Percentiles rank a stretch among this genome's conserved stretches.
These are phyloP conservation scores for Hylomyscus alleni DNA, from an alignment of 2,797 vertebrate genomes.

Conservation along the genomic window DNA sequence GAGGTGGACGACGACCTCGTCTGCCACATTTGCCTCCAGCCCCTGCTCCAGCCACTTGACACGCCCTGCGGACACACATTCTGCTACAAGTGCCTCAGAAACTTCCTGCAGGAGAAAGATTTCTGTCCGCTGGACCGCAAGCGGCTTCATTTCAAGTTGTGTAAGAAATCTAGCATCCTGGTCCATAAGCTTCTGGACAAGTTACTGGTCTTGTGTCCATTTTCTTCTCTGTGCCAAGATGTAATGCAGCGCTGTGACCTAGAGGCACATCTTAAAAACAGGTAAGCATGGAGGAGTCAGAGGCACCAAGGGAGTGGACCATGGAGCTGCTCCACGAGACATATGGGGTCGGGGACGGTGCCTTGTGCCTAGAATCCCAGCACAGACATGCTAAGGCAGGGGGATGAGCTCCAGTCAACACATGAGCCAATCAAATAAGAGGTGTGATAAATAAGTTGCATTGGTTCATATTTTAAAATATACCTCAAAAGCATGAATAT, in stretches of 20 bases:
- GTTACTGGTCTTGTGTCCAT: constrained; percentile 95
- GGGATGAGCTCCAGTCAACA: not conserved
- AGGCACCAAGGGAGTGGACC: not conserved
- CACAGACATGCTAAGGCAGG: not conserved
- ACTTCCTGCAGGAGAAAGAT: constrained; percentile 98
- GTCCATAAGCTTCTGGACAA: constrained; percentile 99
- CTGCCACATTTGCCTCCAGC: constrained; percentile 99
- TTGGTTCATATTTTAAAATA: not conserved
- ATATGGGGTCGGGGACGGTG: not conserved
- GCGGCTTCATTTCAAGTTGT: constrained; percentile 95
- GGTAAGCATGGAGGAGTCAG: constrained; percentile 88
- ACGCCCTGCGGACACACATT: constrained; percentile 99
- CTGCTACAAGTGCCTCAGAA: constrained; percentile 98
- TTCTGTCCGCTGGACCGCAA: constrained; percentile 98
- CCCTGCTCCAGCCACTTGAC: constrained; percentile 97
- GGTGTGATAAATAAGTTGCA: not conserved
- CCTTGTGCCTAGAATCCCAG: not conserved
- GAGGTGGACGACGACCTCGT: constrained; percentile 99
- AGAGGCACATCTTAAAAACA: constrained; percentile 98
- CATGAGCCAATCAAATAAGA: not conserved
- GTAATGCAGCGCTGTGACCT: constrained; percentile 98
- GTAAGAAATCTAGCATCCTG: constrained; percentile 98
- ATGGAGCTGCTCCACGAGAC: not conserved
- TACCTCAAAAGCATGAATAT: constrained; percentile 44
- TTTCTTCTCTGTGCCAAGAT: constrained; percentile 93